phyloP scores from a whole-genome alignment of 2,888 invertebrate genomes.

The Monoplex corrugatus region DNA sequence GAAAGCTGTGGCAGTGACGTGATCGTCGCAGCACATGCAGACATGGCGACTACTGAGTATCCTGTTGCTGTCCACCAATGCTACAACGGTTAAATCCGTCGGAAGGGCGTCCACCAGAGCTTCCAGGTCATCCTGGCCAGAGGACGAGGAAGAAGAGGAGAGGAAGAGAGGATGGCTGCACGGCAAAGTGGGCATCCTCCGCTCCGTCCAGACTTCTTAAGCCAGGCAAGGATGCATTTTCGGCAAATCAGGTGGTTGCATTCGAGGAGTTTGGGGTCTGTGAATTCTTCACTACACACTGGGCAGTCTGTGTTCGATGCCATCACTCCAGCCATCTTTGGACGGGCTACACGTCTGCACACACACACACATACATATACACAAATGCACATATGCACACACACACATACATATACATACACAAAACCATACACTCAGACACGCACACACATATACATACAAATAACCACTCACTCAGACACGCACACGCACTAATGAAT shows the following conservation, averaged over 20 bases:
- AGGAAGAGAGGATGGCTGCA: background rate
- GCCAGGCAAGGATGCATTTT: slow-evolving; percentile 35
- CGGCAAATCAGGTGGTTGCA: slow-evolving; percentile 28
- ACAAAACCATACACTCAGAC: too few relatives aligned
- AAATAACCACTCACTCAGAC: too few relatives aligned
- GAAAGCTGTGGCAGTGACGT: background rate
- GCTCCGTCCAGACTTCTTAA: background rate
- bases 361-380: slow-evolving; percentile 12
- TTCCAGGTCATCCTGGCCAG: background rate
- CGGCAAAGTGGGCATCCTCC: slow-evolving; percentile 35
- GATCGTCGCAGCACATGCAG: slow-evolving; percentile 18
- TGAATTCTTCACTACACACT: slow-evolving; percentile 26
- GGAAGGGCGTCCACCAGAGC: slow-evolving; percentile 32
- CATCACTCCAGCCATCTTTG: background rate
- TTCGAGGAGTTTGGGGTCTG: background rate
- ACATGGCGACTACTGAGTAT: background rate
- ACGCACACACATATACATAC: too few relatives aligned
- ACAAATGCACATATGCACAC: background rate
- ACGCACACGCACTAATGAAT: too few relatives aligned
- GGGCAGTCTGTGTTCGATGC: slow-evolving; percentile 6
- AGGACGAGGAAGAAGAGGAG: background rate
- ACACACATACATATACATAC: background rate
- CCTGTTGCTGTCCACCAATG: slow-evolving; percentile 9
- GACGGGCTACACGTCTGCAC: background rate
- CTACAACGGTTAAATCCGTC: slow-evolving; percentile 5